These are phyloP conservation scores for Brachionus manjavacas DNA, from an alignment of 1,140 invertebrate genomes.

Conservation along the genomic window DNA sequence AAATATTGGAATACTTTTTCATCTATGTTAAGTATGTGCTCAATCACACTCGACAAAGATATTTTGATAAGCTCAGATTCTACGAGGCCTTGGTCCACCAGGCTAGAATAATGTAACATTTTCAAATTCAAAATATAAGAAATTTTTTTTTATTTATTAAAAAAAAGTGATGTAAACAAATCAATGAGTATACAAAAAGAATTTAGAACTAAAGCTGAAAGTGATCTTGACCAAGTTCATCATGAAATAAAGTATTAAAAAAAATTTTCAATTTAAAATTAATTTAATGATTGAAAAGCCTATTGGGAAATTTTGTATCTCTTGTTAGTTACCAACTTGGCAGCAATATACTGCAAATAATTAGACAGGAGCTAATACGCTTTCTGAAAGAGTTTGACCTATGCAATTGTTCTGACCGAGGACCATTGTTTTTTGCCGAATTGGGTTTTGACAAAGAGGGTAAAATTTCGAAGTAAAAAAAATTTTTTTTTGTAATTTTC, in stretches of 20 bases:
- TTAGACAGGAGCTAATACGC: background rate
- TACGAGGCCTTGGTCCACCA: conserved; percentile 17
- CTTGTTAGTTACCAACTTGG: background rate
- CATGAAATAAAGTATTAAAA: conserved; percentile 12
- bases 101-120: background rate
- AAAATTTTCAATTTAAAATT: background rate
- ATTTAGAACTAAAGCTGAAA: background rate
- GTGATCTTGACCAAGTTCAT: background rate
- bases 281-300: background rate
- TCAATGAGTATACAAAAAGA: conserved; percentile 9
- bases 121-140: background rate
- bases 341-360: background rate
- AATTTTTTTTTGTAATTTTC: background rate
- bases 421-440: background rate
- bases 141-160: background rate
- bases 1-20: conserved; percentile 33
- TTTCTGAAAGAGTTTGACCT: background rate
- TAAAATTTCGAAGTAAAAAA: background rate
- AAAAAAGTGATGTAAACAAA: background rate
- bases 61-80: conserved; percentile 32
- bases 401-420: background rate
- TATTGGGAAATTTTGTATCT: background rate
- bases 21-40: conserved; percentile 36
- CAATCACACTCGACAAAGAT: background rate
- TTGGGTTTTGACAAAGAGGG: background rate